phyloP scores from a whole-genome alignment of 1,140 invertebrate genomes.

The Euglossa dilemma region DNA sequence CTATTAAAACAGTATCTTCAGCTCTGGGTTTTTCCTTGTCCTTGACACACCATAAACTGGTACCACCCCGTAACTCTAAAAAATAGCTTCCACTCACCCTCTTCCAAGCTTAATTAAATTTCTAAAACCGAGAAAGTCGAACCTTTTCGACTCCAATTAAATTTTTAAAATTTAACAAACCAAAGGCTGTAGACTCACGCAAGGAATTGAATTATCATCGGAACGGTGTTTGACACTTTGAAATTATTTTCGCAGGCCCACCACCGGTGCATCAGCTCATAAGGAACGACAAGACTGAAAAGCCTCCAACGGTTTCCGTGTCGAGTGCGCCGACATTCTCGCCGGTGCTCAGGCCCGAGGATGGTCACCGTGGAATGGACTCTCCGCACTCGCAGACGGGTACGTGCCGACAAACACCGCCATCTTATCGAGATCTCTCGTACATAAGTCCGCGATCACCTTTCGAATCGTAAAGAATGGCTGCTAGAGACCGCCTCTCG shows the following conservation, averaged over 20 bases:
- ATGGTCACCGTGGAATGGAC: conserved; percentile 80
- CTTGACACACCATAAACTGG: too few species aligned
- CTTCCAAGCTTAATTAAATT: too few species aligned
- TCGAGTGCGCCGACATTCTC: conserved; percentile 81
- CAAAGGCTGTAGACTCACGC: too few species aligned
- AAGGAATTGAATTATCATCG: too few species aligned
- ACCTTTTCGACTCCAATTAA: too few species aligned
- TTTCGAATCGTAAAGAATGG: neutral
- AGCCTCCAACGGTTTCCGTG: conserved; percentile 80
- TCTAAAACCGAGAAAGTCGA: too few species aligned
- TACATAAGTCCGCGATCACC: conserved; percentile 19
- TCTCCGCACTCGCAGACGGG: conserved; percentile 82
- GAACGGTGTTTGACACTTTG: too few species aligned
- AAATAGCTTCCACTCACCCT: too few species aligned
- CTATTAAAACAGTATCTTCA: too few species aligned
- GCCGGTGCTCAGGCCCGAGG: conserved; percentile 80
- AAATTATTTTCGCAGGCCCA: conserved; percentile 70
- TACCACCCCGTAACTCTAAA: too few species aligned
- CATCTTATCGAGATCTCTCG: neutral
- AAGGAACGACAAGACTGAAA: conserved; percentile 83
- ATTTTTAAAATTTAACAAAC: too few species aligned
- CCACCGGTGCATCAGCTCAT: conserved; percentile 81
- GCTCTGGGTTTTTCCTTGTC: too few species aligned
- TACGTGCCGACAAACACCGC: conserved; percentile 64
- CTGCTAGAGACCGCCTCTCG: neutral